Base-by-base conservation (phyloP, 2,113 vertebrate genomes). In the Pangasianodon gigas region DNA sequence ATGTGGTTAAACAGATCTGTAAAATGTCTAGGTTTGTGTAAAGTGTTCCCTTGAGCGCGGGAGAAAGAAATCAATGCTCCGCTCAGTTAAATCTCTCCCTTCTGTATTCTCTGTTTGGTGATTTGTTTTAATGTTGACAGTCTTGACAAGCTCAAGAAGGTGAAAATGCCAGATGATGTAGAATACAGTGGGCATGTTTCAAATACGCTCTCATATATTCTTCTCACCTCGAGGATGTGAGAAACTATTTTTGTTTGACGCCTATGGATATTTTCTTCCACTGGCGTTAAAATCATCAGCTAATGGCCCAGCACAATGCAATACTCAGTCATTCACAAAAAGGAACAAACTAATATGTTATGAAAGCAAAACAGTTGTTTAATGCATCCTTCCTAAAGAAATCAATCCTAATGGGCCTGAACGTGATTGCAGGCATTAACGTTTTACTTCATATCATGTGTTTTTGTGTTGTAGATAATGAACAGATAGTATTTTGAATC, bases 81-180 rank as follows among this genome's bases (percentile, higher is more conserved):
- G 74, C 87, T 91, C 87, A 69, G 90, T 90, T 84, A 91, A 87
- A 92, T 90, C 84, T 87, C 89, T 87, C 87, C 84, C 84, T 77
- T 81, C 90, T 84, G 84, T 67, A 67, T 89, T 85, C 84, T 80
- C 81, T 88, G 67, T 83, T 90, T 75, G 75, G 89, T 89, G 71
- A 89, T 90, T 92, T 92, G 88, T 91, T 92, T 90, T 87, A 91
- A 88, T 88, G 89, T 74, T 91, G 91, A 84, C 92, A 89, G 67
- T 82, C 90, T 88, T 91, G 90, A 91, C 86, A 92, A 81, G 90
- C 86, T 90, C 86, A 85, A 83, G 89, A 88, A 89, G 85, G 89
- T 85, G 89, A 91, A 91, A 88, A 88, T 88, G 90, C 85, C 91
- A 90, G 83, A 87, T 60, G 60, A 85, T 85, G 86, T 90, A 58